Percentiles rank a stretch among this genome's conserved stretches.
Evolutionary conservation across 2,797 vertebrate species (phyloP).

Genomic region (Hemitrygon akajei): DNA sequence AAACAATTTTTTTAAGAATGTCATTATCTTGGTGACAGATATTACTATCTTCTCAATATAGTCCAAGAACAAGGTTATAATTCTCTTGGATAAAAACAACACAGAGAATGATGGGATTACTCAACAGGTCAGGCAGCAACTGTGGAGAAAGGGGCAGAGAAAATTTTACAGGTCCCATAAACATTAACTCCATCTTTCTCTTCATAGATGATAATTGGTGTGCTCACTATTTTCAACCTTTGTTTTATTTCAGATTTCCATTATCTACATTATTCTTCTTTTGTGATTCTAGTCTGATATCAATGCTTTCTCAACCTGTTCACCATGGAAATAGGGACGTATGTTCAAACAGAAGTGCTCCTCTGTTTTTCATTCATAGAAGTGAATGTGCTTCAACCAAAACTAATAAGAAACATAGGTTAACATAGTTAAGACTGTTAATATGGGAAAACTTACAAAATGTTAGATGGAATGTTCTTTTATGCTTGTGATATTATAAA

Average conservation of each 20-base stretch:
- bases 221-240: no score
- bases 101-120: not conserved
- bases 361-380: not conserved
- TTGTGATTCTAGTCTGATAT: no score
- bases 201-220: no score
- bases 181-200: no score
- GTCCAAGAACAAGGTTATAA: not conserved
- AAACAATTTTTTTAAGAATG: not conserved
- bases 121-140: not conserved
- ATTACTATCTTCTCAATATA: not conserved
- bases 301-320: not conserved
- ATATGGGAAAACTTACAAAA: not conserved
- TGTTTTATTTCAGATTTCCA: no score
- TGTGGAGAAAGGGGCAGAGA: not conserved
- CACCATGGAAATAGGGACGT: not conserved
- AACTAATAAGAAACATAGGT: not conserved
- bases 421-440: not conserved
- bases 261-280: no score
- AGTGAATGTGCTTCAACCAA: not conserved
- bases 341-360: not conserved
- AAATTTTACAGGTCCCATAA: not conserved
- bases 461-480: not conserved
- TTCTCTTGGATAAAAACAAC: not conserved
- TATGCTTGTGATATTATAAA: not conserved
- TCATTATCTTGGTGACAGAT: not conserved